A percentile compares a stretch with the other conserved stretches of the same genome.
Conservation (phyloP, 2,113 vertebrate genomes). For the Macroglossus sobrinus region DNA sequence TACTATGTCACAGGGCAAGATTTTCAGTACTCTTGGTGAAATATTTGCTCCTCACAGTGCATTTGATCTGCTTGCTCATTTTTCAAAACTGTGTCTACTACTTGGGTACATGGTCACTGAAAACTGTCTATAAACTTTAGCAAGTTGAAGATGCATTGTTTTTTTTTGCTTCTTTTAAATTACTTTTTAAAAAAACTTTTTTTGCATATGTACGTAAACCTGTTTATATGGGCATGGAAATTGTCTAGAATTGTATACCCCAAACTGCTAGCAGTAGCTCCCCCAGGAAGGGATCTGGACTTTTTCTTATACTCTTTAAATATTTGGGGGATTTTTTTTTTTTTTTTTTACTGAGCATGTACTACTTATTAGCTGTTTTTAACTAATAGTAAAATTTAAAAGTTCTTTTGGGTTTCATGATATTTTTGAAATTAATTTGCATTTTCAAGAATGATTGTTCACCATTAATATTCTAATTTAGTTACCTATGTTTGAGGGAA, state of each 20-base stretch:
- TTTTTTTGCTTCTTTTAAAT: neutral
- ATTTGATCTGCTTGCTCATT: neutral
- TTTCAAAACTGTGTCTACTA: neutral
- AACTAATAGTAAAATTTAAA: neutral
- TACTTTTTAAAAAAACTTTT: neutral
- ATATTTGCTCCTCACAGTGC: neutral
- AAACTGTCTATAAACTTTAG: neutral
- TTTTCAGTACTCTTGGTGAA: neutral
- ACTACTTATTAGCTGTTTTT: neutral
- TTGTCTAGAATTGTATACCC: neutral
- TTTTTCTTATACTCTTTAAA: slow-evolving; percentile 4
- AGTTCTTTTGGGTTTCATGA: neutral
- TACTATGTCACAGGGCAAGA: neutral
- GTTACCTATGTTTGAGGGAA: neutral
- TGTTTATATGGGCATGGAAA: neutral
- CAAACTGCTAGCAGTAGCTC: neutral
- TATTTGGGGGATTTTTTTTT: neutral
- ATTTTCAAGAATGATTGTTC: neutral
- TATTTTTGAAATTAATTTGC: neutral
- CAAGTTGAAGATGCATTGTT: neutral
- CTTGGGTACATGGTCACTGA: neutral
- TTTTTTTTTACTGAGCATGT: neutral
- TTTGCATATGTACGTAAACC: neutral
- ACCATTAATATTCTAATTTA: slow-evolving; percentile 10
- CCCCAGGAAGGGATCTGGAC: neutral